These are phyloP conservation scores for Hypsibius dujardini DNA, from an alignment of 1,140 invertebrate species.

Conservation along the genomic window DNA sequence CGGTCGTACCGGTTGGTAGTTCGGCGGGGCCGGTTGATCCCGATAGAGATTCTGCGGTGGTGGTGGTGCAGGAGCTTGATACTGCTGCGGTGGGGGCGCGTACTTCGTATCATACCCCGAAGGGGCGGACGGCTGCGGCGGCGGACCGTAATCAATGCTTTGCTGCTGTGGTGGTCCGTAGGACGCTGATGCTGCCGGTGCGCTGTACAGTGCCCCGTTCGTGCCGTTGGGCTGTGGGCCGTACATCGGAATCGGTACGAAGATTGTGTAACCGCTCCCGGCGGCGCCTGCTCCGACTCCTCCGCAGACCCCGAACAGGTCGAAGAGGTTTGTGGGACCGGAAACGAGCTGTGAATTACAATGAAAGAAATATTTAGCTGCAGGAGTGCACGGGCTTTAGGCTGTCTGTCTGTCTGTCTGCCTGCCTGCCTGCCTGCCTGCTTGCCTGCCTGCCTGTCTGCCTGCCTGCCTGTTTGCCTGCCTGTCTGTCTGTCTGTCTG, in stretches of 20 bases:
- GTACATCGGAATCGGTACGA: neutral
- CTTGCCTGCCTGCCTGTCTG: too few species aligned
- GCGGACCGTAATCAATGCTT: neutral
- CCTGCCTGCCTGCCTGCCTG: too few species aligned
- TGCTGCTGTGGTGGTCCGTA: neutral
- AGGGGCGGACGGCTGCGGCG: neutral
- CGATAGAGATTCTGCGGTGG: neutral
- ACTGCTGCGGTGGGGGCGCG: neutral
- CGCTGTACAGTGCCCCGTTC: neutral
- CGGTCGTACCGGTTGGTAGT: neutral
- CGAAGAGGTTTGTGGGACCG: conserved; percentile 11
- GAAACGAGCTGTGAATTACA: neutral
- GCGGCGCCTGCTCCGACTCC: neutral
- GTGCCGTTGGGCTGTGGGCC: neutral
- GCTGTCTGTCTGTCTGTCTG: neutral
- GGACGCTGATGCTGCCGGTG: neutral
- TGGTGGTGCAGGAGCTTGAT: neutral
- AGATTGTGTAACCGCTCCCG: neutral
- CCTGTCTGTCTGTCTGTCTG: too few species aligned
- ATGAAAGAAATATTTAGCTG: neutral
- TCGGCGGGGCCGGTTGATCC: neutral
- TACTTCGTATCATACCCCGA: neutral
- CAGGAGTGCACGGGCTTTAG: neutral
- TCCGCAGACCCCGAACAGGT: neutral
- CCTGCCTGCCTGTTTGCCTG: too few species aligned